Percentiles rank a stretch among this genome's conserved stretches.
Conservation (phyloP, 2,113 vertebrate genomes). For the Jacana jacana region DNA sequence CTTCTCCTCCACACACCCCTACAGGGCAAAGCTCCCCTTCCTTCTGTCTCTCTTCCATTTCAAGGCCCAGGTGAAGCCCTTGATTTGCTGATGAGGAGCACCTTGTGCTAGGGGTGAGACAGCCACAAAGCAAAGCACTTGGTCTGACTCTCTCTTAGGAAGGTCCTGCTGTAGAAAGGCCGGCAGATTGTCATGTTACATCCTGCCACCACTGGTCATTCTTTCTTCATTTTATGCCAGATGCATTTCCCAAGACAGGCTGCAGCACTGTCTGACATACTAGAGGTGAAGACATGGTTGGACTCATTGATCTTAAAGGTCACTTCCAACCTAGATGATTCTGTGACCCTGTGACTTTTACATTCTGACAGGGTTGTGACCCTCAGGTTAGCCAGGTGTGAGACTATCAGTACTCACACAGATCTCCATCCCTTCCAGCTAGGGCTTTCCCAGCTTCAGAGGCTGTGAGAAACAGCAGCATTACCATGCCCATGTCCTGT, state of each 20-base stretch:
- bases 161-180: rapidly evolving
- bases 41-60: rapidly evolving
- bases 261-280: rapidly evolving
- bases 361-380: background rate
- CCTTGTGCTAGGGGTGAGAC: rapidly evolving
- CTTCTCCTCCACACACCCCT: rapidly evolving
- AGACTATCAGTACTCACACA: background rate
- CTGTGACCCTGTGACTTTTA: background rate
- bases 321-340: background rate
- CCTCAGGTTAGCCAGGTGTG: background rate
- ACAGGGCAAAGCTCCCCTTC: rapidly evolving
- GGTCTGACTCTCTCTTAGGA: no score
- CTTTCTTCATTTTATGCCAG: background rate
- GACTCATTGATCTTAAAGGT: background rate
- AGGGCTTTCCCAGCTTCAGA: background rate
- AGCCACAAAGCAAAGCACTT: rapidly evolving
- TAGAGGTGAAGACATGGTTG: background rate
- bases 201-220: background rate
- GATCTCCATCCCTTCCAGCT: background rate
- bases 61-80: background rate
- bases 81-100: background rate
- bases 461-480: background rate
- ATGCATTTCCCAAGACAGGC: rapidly evolving
- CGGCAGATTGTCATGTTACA: rapidly evolving
- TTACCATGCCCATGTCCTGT: rapidly evolving